Percentiles rank a stretch among this genome's conserved stretches.
Evolutionary conservation across 2,888 invertebrate species (phyloP).

Genomic region (Creontiades dilutus): DNA sequence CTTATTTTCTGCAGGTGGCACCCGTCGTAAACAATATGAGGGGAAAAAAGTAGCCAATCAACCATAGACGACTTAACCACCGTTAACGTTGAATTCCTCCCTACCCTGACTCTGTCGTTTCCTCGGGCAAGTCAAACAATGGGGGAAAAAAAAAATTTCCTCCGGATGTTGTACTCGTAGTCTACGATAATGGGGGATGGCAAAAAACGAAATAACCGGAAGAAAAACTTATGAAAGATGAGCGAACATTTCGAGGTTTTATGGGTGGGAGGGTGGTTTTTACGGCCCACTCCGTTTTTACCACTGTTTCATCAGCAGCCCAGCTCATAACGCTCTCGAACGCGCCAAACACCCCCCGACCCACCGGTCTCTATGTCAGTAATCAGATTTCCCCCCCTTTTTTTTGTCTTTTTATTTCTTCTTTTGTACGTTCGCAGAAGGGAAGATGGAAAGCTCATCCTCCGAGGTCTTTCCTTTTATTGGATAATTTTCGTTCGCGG

Average conservation of each 20-base stretch:
- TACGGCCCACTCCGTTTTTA: constrained; percentile 53
- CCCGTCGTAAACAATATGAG: no score
- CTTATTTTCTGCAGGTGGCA: no score
- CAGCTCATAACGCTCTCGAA: constrained; percentile 13
- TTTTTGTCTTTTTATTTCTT: background rate
- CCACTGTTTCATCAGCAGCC: constrained; percentile 45
- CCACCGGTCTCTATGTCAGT: background rate
- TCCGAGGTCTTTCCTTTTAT: background rate
- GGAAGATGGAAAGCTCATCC: background rate
- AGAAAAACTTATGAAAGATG: constrained; percentile 45
- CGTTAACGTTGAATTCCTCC: no score
- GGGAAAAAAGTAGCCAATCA: no score
- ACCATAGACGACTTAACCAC: no score
- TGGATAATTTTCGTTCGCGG: background rate
- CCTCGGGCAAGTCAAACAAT: no score
- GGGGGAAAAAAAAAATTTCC: no score
- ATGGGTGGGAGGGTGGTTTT: background rate
- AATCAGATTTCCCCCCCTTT: background rate
- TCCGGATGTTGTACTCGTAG: no score
- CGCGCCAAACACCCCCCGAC: background rate
- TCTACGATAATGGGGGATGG: no score
- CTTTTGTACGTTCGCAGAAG: background rate
- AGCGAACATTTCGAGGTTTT: constrained; percentile 43
- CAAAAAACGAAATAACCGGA: constrained; percentile 10
- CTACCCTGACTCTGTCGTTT: no score